Base-by-base conservation (phyloP, 2,888 invertebrate genomes). In the Alloscopus bannaensis region DNA sequence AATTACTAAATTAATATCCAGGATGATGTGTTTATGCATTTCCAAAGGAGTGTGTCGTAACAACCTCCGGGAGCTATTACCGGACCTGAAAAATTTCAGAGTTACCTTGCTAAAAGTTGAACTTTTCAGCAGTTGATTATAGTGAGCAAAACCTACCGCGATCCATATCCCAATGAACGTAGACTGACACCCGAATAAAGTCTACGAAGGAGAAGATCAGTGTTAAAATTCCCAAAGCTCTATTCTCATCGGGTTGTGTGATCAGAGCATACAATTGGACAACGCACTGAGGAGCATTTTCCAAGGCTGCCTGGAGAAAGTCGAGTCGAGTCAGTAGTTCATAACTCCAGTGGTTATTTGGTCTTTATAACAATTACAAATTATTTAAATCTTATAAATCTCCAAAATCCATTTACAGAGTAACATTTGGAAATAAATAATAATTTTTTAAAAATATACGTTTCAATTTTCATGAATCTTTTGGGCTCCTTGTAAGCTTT, bases 201-300 rank as follows among this genome's bases (percentile, higher is more conserved):
- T 85, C 85, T 11, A 85, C 52, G 47, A 85, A 85, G 1, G 84
- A 84, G 40, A 84, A 81, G 3, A 55, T 22, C 24, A 85, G 57
- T 0, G 84, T 84, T 4, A 84, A 20, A 3, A 81, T n/a, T 29
- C 82, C 85, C n/a, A 85, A 29, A 18, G 28, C 16, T n/a, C 31
- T n/a, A 45, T 83, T 57, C 50, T 85, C 85, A 28, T 68, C 75
- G 2, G 82, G 40, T 50, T 84, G 78, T n/a, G 65, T 65, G 18
- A 83, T 68, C 29, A 85, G 65, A 8, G 80, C 81, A 40, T 77
- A 85, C 22, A 85, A 36, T 59, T 84, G 85, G 18, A 85, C 60
- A 29, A 83, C 76, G 60, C 85, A 84, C 22, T 81, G 81, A n/a
- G 85, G 85, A n/a, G 84, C 83, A 57, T 85, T 85, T 79, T 85